Evolutionary conservation across 2,113 vertebrate genomes (phyloP).

Genomic region (Numida meleagris): DNA sequence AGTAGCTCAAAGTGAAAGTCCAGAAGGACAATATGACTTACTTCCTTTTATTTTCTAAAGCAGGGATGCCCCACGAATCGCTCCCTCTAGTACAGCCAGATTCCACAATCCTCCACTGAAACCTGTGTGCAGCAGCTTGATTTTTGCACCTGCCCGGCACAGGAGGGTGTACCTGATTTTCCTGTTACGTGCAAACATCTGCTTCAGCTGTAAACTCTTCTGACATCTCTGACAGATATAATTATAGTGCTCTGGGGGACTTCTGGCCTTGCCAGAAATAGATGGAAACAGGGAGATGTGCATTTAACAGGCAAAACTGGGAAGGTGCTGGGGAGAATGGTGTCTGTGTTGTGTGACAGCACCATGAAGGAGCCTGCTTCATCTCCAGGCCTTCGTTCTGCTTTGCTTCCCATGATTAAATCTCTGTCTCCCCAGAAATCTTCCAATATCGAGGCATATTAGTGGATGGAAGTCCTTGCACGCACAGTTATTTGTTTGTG

Average conservation of each 20-base stretch:
- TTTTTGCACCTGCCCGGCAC: neutral
- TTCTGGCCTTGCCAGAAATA: slow-evolving; percentile 55
- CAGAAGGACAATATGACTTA: neutral
- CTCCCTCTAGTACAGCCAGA: neutral
- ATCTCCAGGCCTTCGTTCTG: neutral
- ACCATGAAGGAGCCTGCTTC: neutral
- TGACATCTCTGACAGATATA: slow-evolving; percentile 19
- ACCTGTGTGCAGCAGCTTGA: neutral
- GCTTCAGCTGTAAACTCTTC: neutral
- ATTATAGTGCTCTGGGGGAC: neutral
- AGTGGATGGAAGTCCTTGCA: neutral
- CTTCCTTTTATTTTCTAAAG: neutral
- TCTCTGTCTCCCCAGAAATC: neutral
- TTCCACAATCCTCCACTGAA: neutral
- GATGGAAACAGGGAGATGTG: neutral
- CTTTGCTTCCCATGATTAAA: neutral
- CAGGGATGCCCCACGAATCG: neutral
- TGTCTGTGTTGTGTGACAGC: neutral
- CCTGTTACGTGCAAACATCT: neutral
- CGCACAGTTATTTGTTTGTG: neutral
- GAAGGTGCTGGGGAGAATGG: neutral
- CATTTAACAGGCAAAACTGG: neutral
- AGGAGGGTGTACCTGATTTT: neutral
- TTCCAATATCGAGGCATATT: rapidly evolving
- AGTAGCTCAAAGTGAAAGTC: neutral